These are phyloP conservation scores for Drosophila willistoni DNA, from an alignment of 1,140 invertebrate genomes.

Conservation along the genomic window DNA sequence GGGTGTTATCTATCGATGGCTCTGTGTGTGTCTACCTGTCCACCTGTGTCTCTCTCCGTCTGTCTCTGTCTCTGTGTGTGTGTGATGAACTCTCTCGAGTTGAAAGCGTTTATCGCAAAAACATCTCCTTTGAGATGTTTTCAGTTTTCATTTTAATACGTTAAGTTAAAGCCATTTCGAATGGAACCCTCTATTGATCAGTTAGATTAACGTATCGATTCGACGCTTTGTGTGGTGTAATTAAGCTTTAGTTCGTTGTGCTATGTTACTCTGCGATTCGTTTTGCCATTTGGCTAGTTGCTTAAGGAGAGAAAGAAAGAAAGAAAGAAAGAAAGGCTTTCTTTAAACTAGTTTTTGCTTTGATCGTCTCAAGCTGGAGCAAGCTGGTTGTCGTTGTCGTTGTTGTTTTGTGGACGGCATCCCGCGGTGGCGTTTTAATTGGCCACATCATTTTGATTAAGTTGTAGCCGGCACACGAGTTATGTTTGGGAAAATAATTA, in stretches of 20 bases:
- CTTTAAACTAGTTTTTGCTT: constrained; percentile 72
- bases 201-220: constrained; percentile 41
- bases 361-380: background rate
- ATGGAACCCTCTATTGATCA: constrained; percentile 46
- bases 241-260: constrained; percentile 61
- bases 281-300: constrained; percentile 1
- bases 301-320: background rate
- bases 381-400: constrained; percentile 18
- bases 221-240: constrained; percentile 32
- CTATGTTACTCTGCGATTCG: constrained; percentile 49
- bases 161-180: constrained; percentile 32
- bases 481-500: constrained; percentile 74
- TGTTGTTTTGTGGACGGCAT: constrained; percentile 7
- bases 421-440: constrained; percentile 79
- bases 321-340: constrained; percentile 60
- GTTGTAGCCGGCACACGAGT: constrained; percentile 66
- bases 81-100: background rate
- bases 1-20: background rate
- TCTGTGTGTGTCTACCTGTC: constrained; percentile 7
- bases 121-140: constrained; percentile 2
- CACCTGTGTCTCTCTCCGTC: constrained; percentile 3
- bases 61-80: background rate
- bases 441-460: constrained; percentile 80
- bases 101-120: background rate
- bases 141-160: constrained; percentile 5